Base-by-base conservation (phyloP, 2,797 vertebrate genomes). In the Parauchenoglanis ngamensis region DNA sequence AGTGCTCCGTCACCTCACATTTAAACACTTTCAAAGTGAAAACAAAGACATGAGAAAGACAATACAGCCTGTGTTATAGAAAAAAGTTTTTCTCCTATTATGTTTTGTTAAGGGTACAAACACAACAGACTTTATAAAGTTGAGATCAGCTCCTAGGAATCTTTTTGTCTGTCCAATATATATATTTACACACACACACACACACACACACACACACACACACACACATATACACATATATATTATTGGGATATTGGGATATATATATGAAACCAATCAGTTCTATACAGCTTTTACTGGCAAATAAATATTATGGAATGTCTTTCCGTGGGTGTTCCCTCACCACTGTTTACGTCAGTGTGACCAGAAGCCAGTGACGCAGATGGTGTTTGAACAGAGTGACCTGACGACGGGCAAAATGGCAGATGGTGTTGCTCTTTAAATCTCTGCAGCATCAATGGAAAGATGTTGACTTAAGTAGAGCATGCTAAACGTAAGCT, bases 371-470 rank as follows among this genome's bases (percentile, higher is more conserved):
- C 8, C 17, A 23, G 57, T 85, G 61, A 59, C 35, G 52, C 46
- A 31, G 46, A 75, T 72, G 25, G 56, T n/a, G 13, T 63, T 65
- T 52, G 6, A 76, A 77, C 13, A 54, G 0, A 2, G 31, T 25
- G 31, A 44, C 78, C 44, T 83, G n/a, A 52, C 44, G 12, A 7
- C 59, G 49, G 46, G 35, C 4, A 49, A 40, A 88, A 23, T n/a
- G 54, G 28, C 57, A 21, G 11, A 49, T 19, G 28, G 23, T 11
- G 68, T 13, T 76, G 44, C 80, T 77, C 19, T 40, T 54, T 59
- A 56, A 59, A 78, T 52, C 80, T 31, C 81, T 68, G 63, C 35
- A 81, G 57, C 78, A 63, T 81, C 57, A 81, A 7, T 79, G 31
- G 31, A 79, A 59, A 59, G 77, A 59, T 59, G 56, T n/a, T 61